Evolutionary conservation across 2,888 invertebrate genomes (phyloP).

Genomic region (Thera obeliscata): DNA sequence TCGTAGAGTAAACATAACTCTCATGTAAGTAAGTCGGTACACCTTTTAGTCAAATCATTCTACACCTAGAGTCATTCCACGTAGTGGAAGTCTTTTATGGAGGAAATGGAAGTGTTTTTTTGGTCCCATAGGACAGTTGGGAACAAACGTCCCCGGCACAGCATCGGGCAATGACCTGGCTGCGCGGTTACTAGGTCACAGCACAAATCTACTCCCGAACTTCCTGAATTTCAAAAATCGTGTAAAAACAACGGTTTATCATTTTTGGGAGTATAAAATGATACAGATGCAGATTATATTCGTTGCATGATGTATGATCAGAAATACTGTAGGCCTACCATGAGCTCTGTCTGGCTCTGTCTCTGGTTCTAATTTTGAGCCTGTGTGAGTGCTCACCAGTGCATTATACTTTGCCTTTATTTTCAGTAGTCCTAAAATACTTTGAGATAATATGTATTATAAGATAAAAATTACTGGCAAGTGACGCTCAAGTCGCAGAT

Average conservation of each 20-base stretch:
- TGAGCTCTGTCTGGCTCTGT: too few species aligned
- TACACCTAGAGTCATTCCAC: not conserved
- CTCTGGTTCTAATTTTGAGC: too few species aligned
- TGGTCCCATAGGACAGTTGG: conserved; percentile 12
- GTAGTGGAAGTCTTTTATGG: not conserved
- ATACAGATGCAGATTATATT: not conserved
- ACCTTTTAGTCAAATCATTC: not conserved
- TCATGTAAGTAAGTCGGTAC: too few species aligned
- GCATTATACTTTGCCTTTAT: too few species aligned
- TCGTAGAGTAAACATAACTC: too few species aligned
- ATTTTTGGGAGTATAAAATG: not conserved
- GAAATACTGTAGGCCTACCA: too few species aligned
- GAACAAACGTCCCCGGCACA: conserved; percentile 10
- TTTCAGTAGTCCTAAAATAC: too few species aligned
- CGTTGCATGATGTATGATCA: not conserved
- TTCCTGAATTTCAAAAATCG: conserved; percentile 3
- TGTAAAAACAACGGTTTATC: conserved; percentile 5
- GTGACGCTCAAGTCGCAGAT: too few species aligned
- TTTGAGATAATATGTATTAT: too few species aligned
- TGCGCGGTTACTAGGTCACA: conserved; percentile 28
- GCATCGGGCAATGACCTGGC: conserved; percentile 22
- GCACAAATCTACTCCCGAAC: conserved; percentile 21
- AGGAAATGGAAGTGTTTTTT: conserved; percentile 6
- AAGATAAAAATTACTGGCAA: too few species aligned
- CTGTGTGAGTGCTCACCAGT: too few species aligned